Base-by-base conservation (phyloP, 2,113 vertebrate genomes). In the Raja brachyura region DNA sequence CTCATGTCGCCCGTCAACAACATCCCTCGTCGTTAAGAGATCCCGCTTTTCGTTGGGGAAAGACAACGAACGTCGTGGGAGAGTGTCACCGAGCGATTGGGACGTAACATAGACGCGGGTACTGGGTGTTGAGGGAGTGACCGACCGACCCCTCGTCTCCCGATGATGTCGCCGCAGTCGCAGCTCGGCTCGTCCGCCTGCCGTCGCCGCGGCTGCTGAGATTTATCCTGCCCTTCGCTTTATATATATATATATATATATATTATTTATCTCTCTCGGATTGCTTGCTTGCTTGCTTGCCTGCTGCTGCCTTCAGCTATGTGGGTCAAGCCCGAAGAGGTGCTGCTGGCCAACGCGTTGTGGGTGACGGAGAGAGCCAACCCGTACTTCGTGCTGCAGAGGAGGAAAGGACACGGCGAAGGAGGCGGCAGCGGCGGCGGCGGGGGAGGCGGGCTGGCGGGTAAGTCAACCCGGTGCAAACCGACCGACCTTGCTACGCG, bases 271-370 rank as follows among this genome's bases (percentile, higher is more conserved):
- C 63, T 4, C 6, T 16, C 13, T 63, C 86, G 10, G 59, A 48
- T 48, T 14, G 7, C n/a, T 61, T 68, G 7, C 10, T 2, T 31
- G 0, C 7, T 16, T 8, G 10, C 31, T n/a, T n/a, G n/a, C n/a
- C n/a, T 13, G 83, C 22, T 8, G 83, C 83, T 16, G 14, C n/a
- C n/a, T n/a, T 59, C 39, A 93, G 94, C 16, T 93, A 99, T 99
- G 98, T 99, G 98, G 98, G 96, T 99, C 95, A 98, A 98, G 95
- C 98, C 98, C 39, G 98, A 99, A 94, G 98, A 99, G 95, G 98
- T 99, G 96, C 94, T 99, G 96, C 96, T 99, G 97, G 98, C 98
- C 25, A 97, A 98, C 94, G 98, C 98, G 10, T 95, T 99, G 86
- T 99, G 98, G 98, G 96, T 99, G 96, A 99, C 98, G 61, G 98